A percentile compares a stretch with the other conserved stretches of the same genome.
Evolutionary conservation across 2,113 vertebrate genomes (phyloP).

Genomic region (Canis aureus): DNA sequence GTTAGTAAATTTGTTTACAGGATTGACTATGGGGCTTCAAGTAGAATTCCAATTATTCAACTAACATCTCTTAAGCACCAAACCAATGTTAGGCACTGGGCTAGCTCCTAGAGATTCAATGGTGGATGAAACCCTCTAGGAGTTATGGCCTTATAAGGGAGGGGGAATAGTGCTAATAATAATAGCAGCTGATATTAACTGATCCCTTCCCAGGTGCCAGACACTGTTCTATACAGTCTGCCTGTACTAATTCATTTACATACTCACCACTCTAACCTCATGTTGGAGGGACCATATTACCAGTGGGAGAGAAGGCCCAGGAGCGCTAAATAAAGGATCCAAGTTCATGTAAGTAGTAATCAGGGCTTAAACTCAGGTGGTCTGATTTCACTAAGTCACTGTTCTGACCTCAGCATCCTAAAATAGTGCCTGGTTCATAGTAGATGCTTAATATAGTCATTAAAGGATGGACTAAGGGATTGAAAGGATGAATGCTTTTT

Average conservation of each 20-base stretch:
- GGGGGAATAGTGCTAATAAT: neutral
- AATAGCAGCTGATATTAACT: neutral
- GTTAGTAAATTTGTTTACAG: constrained; percentile 58
- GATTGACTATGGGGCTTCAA: neutral
- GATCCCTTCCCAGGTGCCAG: neutral
- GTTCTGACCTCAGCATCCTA: neutral
- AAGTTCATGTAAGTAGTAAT: neutral
- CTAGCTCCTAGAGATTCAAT: neutral
- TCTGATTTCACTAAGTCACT: neutral
- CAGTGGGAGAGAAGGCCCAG: neutral
- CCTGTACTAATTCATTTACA: neutral
- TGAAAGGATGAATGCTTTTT: neutral
- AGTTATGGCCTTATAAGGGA: neutral
- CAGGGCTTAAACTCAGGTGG: neutral
- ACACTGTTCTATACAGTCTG: neutral
- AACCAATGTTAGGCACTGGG: neutral
- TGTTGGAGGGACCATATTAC: neutral
- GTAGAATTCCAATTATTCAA: constrained; percentile 59
- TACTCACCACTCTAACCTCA: neutral
- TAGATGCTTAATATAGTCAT: neutral
- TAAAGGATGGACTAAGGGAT: neutral
- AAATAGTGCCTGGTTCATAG: neutral
- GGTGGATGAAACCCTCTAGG: neutral
- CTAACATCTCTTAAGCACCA: neutral
- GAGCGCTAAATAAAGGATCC: neutral